Percentiles rank a stretch among this genome's conserved stretches.
Evolutionary conservation across 1,140 invertebrate genomes (phyloP).

Genomic region (Bombus vancouverensis): DNA sequence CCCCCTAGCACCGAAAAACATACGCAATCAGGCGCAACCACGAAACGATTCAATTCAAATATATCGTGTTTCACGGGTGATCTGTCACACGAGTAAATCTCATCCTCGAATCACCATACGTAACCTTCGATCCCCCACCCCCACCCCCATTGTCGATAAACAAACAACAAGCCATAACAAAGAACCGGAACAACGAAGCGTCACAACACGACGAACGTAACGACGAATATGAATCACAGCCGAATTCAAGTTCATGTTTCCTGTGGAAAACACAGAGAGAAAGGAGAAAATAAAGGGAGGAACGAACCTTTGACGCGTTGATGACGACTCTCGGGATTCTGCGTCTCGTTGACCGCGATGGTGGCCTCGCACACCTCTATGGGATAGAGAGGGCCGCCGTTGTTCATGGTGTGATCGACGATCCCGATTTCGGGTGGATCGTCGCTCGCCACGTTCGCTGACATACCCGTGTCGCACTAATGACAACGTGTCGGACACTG

Average conservation of each 20-base stretch:
- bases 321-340: constrained; percentile 52
- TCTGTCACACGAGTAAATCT: neutral
- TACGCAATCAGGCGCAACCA: neutral
- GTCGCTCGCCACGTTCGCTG: constrained; percentile 70
- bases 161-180: neutral
- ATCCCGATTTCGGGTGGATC: constrained; percentile 33
- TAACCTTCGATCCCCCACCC: neutral
- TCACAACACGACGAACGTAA: neutral
- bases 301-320: constrained; percentile 69
- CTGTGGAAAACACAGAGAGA: neutral
- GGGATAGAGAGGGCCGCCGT: constrained; percentile 44
- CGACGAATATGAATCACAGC: neutral
- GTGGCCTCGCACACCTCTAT: constrained; percentile 67
- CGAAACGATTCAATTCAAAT: neutral
- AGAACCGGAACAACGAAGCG: neutral
- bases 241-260: neutral
- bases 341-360: constrained; percentile 66
- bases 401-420: neutral
- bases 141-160: neutral
- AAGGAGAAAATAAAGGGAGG: neutral
- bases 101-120: neutral
- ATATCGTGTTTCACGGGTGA: neutral
- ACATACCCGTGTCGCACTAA: constrained; percentile 45
- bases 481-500: constrained; percentile 47
- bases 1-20: neutral